A percentile compares a stretch with the other conserved stretches of the same genome.
phyloP scores from a whole-genome alignment of 2,113 vertebrate genomes.

The Brachyhypopomus occidentalis region DNA sequence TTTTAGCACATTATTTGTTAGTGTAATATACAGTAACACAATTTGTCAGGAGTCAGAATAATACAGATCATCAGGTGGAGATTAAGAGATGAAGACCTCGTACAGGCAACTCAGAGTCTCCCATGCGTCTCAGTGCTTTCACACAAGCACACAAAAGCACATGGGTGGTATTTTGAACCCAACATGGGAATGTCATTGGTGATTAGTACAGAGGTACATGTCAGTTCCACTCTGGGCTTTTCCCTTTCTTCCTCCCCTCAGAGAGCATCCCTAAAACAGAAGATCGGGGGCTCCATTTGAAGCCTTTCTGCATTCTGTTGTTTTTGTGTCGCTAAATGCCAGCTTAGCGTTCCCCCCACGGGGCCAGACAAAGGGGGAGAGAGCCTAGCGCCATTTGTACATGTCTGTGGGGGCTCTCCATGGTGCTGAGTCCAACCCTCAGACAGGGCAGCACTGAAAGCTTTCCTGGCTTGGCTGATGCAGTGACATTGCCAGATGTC shows the following conservation, averaged over 20 bases:
- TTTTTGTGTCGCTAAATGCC: conserved; percentile 38
- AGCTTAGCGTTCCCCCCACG: conserved; percentile 41
- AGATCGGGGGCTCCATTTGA: conserved; percentile 45
- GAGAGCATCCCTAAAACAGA: conserved; percentile 44
- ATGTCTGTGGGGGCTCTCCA: background rate
- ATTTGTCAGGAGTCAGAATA: background rate
- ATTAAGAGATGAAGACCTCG: conserved; percentile 34
- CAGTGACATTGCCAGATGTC: conserved; percentile 25
- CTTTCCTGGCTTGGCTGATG: conserved; percentile 9
- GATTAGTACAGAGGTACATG: conserved; percentile 58
- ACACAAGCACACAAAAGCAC: conserved; percentile 1
- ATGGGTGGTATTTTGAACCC: conserved; percentile 41
- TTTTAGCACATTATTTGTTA: background rate
- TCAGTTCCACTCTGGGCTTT: conserved; percentile 27
- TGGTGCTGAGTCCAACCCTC: background rate
- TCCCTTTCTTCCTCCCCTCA: conserved; percentile 41
- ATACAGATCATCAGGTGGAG: conserved; percentile 33
- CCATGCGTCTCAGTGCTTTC: conserved; percentile 13
- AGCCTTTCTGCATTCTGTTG: conserved; percentile 41
- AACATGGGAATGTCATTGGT: conserved; percentile 44
- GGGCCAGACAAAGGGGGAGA: background rate
- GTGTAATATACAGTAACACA: background rate
- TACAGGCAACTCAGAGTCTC: conserved; percentile 49
- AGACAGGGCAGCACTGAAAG: conserved; percentile 20
- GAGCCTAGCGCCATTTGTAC: background rate